A percentile compares a stretch with the other conserved stretches of the same genome.
phyloP scores from a whole-genome alignment of 2,113 vertebrate genomes.

The Columba janthina region DNA sequence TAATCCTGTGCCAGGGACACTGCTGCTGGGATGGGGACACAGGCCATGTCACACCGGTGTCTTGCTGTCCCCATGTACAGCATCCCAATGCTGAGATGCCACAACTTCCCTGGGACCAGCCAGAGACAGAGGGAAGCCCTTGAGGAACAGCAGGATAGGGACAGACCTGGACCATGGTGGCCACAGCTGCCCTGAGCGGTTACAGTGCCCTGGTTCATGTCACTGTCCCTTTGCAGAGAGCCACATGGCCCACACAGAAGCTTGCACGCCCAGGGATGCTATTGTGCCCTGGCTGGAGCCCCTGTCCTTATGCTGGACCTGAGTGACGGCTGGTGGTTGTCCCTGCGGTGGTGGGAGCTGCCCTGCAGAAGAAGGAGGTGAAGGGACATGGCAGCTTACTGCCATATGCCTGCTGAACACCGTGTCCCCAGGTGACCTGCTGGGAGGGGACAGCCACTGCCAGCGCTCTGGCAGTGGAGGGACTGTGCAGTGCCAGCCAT shows the following conservation, averaged over 20 bases:
- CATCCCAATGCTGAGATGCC: background rate
- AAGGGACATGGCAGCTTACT: background rate
- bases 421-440: background rate
- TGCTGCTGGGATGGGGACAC: accelerated
- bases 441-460: background rate
- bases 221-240: background rate
- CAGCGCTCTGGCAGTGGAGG: accelerated
- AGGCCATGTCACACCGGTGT: accelerated
- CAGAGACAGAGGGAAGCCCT: accelerated
- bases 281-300: background rate
- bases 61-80: background rate
- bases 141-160: background rate
- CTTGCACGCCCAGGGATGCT: background rate
- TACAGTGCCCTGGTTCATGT: background rate
- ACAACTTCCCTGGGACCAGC: background rate
- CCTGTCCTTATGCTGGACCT: background rate
- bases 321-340: background rate
- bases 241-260: background rate
- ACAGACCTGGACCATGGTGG: background rate
- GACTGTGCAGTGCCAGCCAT: accelerated
- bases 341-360: accelerated
- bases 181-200: background rate
- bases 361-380: background rate
- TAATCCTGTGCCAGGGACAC: accelerated
- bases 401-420: background rate